Percentiles rank a stretch among this genome's conserved stretches.
Conservation (phyloP, 2,888 invertebrate species). For the Notodonta ziczac region DNA sequence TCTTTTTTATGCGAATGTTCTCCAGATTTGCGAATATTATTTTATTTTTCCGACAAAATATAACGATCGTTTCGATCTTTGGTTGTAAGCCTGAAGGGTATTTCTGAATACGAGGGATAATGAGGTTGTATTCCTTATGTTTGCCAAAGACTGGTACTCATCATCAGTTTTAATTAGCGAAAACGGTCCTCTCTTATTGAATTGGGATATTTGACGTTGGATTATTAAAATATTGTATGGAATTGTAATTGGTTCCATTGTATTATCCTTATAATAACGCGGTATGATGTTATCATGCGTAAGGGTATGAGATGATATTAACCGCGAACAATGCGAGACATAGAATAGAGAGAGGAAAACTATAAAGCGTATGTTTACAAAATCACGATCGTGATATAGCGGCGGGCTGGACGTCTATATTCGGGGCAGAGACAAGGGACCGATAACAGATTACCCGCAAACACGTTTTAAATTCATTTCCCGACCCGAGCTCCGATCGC, state of each 20-base stretch:
- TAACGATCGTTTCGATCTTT: constrained; percentile 35
- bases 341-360: constrained; percentile 28
- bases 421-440: constrained; percentile 82
- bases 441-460: constrained; percentile 85
- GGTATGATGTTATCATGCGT: constrained; percentile 14
- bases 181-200: constrained; percentile 37
- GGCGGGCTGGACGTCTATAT: constrained; percentile 78
- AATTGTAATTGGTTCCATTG: constrained; percentile 23
- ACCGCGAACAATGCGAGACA: constrained; percentile 18
- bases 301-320: constrained; percentile 21
- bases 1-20: constrained; percentile 36
- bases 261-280: constrained; percentile 22
- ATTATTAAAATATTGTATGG: constrained; percentile 18
- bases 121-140: constrained; percentile 43
- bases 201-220: constrained; percentile 20
- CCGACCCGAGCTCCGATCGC: constrained; percentile 83
- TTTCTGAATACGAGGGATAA: constrained; percentile 43
- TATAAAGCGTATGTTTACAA: constrained; percentile 49
- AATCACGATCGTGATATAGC: constrained; percentile 71
- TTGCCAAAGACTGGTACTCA: constrained; percentile 29
- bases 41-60: constrained; percentile 29
- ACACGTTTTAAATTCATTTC: constrained; percentile 85
- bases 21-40: constrained; percentile 31
- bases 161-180: constrained; percentile 44
- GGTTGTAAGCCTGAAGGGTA: constrained; percentile 35